Conservation (phyloP, 2,113 vertebrate genomes). For the Bubo bubo region DNA sequence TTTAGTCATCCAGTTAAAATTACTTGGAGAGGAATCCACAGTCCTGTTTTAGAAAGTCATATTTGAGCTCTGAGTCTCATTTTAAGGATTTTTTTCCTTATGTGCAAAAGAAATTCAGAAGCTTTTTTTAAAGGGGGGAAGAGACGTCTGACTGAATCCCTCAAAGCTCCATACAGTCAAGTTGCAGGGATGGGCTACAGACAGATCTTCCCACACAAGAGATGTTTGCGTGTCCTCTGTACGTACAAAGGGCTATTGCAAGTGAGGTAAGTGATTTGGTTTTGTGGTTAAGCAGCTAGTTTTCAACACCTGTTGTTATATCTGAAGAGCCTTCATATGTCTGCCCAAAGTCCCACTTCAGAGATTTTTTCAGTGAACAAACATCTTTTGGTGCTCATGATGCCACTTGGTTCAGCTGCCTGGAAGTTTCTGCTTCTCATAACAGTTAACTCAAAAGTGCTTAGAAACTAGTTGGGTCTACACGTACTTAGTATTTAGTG, state of each 20-base stretch:
- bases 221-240: not conserved
- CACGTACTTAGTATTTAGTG: not conserved
- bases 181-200: not conserved
- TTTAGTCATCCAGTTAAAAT: slow-evolving; percentile 40
- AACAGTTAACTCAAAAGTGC: not conserved
- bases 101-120: not conserved
- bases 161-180: not conserved
- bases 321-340: not conserved
- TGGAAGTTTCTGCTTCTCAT: not conserved
- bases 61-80: not conserved
- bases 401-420: not conserved
- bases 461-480: not conserved
- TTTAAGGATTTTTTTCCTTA: slow-evolving; percentile 16
- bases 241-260: not conserved
- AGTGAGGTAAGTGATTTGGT: not conserved
- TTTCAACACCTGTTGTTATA: not conserved
- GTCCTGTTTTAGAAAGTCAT: slow-evolving; percentile 20
- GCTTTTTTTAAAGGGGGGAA: not conserved
- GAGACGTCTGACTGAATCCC: not conserved
- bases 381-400: not conserved
- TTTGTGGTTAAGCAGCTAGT: not conserved
- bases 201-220: not conserved
- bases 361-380: not conserved
- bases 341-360: not conserved
- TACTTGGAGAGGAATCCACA: slow-evolving; percentile 2